Evolutionary conservation across 2,888 invertebrate species (phyloP), one percentile per base, ranked within the genome.

Genomic region (Aspidiotus destructor): DNA sequence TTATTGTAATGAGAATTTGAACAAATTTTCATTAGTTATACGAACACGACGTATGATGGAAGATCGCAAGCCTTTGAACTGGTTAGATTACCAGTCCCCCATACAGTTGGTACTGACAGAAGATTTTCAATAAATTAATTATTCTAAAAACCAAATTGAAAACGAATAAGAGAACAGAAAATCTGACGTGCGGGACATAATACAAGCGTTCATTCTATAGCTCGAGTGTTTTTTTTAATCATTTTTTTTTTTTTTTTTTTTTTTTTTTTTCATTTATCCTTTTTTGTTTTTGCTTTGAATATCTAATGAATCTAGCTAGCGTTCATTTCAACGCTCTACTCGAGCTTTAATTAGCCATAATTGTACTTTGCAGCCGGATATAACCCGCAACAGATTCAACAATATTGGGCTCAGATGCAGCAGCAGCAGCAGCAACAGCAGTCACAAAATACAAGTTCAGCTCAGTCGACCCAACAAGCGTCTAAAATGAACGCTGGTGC

Each of bases 381-480:
- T 52, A 67, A 1, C 40, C 44, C 67, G 15, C 67, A 67, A 16
- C 67, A 67, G 48, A 58, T 67, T 40, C 67, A 67, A 16, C 67
- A 67, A 13, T 67, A 67, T 15, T 67, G 67, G 67, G 41, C 67
- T 8, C 67, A 67, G 41, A 67, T 67, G 58, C 67, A 61, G 61
- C 61, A 67, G 60, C 67, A 65, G 44, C 64, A 64, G 13, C 65
- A 67, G 10, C 54, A 57, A 62, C 28, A 42, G 41, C 52, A 53
- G 9, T 41, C 41, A 41, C 63, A 63, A 40, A 53, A 28, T 28
- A 28, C 28, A 28, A 28, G 28, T 28, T 11, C 48, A 6, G 48
- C 48, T n/a, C 11, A n/a, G 10, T 17, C 58, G 8, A 28, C 67
- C 28, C 67, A 67, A 16, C 65, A 65, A 65, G 16, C 65, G 53